These are phyloP conservation scores for Isaurus tuberculatus DNA, from an alignment of 92 coral and sea anemone species.

Conservation along the genomic window DNA sequence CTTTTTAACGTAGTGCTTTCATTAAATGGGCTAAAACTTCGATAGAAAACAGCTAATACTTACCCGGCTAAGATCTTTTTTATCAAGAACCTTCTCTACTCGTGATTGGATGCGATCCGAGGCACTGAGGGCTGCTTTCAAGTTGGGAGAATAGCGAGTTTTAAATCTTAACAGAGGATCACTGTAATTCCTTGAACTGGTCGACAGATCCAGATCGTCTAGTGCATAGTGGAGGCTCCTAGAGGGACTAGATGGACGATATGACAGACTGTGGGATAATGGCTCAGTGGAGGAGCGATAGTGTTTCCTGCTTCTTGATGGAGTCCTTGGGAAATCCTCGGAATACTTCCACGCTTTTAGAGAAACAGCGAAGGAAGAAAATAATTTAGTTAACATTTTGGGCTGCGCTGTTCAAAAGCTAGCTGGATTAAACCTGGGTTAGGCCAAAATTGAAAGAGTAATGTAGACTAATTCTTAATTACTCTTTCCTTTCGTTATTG, in stretches of 20 bases:
- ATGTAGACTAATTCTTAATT: too few relatives aligned
- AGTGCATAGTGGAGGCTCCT: constrained; percentile 90
- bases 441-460: not conserved
- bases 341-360: constrained; percentile 93
- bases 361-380: not conserved
- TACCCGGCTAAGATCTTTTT: constrained; percentile 50
- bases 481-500: too few relatives aligned
- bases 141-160: constrained; percentile 93
- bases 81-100: constrained; percentile 85
- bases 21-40: too few relatives aligned
- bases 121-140: constrained; percentile 93
- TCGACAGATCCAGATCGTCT: constrained; percentile 85
- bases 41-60: not conserved
- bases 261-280: constrained; percentile 71
- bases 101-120: constrained; percentile 96
- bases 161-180: constrained; percentile 87
- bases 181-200: constrained; percentile 74
- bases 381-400: not conserved
- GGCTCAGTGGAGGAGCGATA: constrained; percentile 94
- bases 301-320: constrained; percentile 72
- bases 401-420: too few relatives aligned
- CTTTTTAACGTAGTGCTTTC: too few relatives aligned
- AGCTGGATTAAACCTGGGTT: not conserved
- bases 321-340: constrained; percentile 85
- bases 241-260: constrained; percentile 90